Percentiles rank a stretch among this genome's conserved stretches.
These are phyloP conservation scores for Calameuta filiformis DNA, from an alignment of 2,888 invertebrate species.

Conservation along the genomic window DNA sequence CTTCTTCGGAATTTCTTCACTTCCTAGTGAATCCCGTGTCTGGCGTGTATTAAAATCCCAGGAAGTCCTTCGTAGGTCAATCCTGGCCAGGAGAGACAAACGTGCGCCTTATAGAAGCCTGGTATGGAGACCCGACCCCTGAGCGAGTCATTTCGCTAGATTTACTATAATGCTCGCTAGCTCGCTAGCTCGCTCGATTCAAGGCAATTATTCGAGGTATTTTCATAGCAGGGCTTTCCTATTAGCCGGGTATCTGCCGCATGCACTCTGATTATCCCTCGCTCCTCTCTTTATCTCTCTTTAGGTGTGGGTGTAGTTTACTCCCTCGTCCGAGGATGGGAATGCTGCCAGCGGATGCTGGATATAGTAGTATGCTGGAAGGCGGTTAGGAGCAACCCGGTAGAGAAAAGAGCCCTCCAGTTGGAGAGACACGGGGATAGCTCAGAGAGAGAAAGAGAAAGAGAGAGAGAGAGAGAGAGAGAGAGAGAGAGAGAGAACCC, in stretches of 20 bases:
- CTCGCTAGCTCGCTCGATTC: constrained; percentile 28
- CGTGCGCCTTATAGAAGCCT: constrained; percentile 6
- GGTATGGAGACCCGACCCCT: neutral
- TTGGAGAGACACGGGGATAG: neutral
- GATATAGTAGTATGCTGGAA: neutral
- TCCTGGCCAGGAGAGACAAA: constrained; percentile 11
- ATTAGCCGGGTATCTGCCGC: constrained; percentile 39
- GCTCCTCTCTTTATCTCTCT: constrained; percentile 13
- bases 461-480: constrained; percentile 8
- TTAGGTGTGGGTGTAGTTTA: constrained; percentile 26
- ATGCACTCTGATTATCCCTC: constrained; percentile 31
- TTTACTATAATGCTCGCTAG: constrained; percentile 44
- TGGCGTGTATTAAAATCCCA: neutral
- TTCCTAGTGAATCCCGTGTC: neutral
- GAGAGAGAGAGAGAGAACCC: constrained; percentile 10
- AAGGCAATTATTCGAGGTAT: constrained; percentile 53
- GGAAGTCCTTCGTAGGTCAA: constrained; percentile 1
- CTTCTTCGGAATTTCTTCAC: neutral
- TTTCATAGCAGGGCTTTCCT: constrained; percentile 54
- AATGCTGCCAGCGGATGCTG: neutral
- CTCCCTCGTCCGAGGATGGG: neutral
- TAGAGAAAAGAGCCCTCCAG: neutral
- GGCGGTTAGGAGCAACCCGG: neutral
- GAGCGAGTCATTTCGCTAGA: constrained; percentile 43
- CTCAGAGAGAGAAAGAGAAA: neutral